Conservation (phyloP, 2,797 vertebrate genomes). For the Brachyrhaphis roseni region DNA sequence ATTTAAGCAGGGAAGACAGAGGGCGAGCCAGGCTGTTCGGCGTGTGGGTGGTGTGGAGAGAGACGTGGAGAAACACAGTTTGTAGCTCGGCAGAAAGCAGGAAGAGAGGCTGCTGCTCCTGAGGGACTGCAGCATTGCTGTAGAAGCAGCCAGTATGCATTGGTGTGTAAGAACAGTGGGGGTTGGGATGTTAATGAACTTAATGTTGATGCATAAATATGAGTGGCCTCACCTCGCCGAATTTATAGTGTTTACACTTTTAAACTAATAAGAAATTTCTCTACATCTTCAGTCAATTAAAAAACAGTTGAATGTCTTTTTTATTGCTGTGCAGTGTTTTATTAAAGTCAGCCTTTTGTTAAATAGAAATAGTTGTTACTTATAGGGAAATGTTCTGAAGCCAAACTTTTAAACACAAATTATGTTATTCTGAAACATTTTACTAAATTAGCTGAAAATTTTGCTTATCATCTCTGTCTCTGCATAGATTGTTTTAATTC, state of each 20-base stretch:
- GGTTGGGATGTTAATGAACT: conserved; percentile 71
- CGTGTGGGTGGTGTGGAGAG: conserved; percentile 76
- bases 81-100: conserved; percentile 60
- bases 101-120: conserved; percentile 67
- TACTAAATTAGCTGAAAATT: neutral
- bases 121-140: conserved; percentile 75
- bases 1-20: conserved; percentile 64
- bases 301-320: neutral
- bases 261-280: neutral
- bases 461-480: neutral
- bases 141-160: conserved; percentile 58
- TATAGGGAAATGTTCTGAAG: neutral
- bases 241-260: conserved; percentile 5
- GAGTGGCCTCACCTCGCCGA: conserved; percentile 14
- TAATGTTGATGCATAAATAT: conserved; percentile 49
- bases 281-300: neutral
- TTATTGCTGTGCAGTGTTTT: neutral
- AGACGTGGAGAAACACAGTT: conserved; percentile 46
- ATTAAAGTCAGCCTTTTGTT: neutral
- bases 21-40: conserved; percentile 75
- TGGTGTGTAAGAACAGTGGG: conserved; percentile 54
- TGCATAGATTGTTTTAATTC: neutral
- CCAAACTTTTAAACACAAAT: neutral
- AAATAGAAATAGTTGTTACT: neutral
- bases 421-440: neutral